A percentile compares a stretch with the other conserved stretches of the same genome.
Evolutionary conservation across 2,888 invertebrate species (phyloP).

Genomic region (Pristionchus maxplancki): DNA sequence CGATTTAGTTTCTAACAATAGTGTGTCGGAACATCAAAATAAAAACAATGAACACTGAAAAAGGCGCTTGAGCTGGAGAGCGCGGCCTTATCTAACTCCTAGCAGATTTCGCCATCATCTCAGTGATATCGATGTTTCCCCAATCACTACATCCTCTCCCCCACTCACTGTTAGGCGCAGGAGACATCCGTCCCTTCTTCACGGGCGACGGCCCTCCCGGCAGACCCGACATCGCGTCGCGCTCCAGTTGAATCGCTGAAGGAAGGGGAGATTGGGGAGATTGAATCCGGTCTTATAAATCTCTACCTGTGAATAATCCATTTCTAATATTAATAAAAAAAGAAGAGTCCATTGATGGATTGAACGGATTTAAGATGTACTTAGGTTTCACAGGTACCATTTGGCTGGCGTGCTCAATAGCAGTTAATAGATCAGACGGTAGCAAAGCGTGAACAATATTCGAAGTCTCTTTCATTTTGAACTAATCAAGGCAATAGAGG

Average conservation of each 20-base stretch:
- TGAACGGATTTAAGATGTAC: not conserved
- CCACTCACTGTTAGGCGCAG: no score
- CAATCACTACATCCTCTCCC: no score
- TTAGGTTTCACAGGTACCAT: not conserved
- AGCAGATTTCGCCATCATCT: no score
- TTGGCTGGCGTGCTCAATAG: no score
- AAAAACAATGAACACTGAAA: not conserved
- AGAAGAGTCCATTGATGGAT: not conserved
- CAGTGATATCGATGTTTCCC: no score
- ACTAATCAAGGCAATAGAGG: not conserved
- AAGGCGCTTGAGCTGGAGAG: no score
- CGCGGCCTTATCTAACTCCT: no score
- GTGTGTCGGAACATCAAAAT: constrained; percentile 17
- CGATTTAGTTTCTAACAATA: not conserved
- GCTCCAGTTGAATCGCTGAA: constrained; percentile 76
- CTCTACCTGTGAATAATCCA: no score
- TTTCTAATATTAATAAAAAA: not conserved
- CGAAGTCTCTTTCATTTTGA: no score
- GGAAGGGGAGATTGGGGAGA: not conserved
- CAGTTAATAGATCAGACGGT: no score
- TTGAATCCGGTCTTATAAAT: no score
- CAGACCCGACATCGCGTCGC: constrained; percentile 66
- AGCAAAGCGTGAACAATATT: no score
- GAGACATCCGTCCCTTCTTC: constrained; percentile 60
- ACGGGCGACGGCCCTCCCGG: constrained; percentile 64